Evolutionary conservation across 2,888 invertebrate genomes (phyloP), one percentile per base, ranked within the genome.

Genomic region (Nomada ruficornis): DNA sequence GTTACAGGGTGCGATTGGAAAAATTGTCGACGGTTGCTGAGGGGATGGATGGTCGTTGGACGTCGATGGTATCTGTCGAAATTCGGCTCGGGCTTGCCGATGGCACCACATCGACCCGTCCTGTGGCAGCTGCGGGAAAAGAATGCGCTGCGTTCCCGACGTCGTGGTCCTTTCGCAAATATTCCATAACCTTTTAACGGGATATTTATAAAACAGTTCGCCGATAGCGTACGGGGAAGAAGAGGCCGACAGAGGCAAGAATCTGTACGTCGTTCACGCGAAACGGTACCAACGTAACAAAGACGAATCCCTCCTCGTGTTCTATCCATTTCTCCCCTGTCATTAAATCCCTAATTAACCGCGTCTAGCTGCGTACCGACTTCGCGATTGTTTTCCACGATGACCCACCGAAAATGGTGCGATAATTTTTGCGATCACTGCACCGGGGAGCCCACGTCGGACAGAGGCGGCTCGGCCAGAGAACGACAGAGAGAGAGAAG

Each of bases 381-480:
- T 50, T n/a, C 10, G 23, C 75, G 59, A 84, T 84, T 75, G 80
- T 83, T 80, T 83, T 75, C 83, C 74, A 26, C 71, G 77, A 77
- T 84, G 84, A 84, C 83, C 84, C 77, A 80, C 64, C 80, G 80
- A 80, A 81, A 85, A 75, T 76, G 81, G 84, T 47, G 85, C 78
- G 81, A 86, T 88, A 88, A 88, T 89, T 89, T 89, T 88, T 89
- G 87, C 85, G 84, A 86, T 82, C 84, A 67, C 82, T 85, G 83
- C 83, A 84, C 86, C 75, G 64, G 36, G 63, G 72, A 78, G 59
- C 63, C 60, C 69, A 47, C 68, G 29, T 74, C 70, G 84, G 77
- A 80, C 80, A 65, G 70, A 60, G 80, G 74, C 65, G 54, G 69
- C 65, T 59, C 42, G 47, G 77, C 42, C 42, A 44, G 42, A 67